Evolutionary conservation across 2,888 invertebrate genomes (phyloP).

Genomic region (Ferrisia virgata): DNA sequence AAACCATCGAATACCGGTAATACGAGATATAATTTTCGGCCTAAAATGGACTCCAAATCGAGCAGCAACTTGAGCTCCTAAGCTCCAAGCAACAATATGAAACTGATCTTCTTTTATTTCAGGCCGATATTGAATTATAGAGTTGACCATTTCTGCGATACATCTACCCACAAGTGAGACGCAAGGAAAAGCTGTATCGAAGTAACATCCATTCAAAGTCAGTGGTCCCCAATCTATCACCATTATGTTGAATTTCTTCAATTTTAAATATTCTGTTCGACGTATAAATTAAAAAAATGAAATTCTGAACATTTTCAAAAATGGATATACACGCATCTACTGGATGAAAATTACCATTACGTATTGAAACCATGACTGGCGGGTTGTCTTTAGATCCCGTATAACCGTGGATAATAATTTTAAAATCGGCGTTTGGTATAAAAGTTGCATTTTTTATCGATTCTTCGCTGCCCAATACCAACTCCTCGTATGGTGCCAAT

Average conservation of each 20-base stretch:
- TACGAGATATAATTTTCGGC: constrained; percentile 55
- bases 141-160: constrained; percentile 60
- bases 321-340: no score
- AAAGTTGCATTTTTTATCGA: not conserved
- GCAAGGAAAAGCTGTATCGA: constrained; percentile 55
- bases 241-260: not conserved
- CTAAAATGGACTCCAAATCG: constrained; percentile 56
- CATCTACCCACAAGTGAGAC: constrained; percentile 62
- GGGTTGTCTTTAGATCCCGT: not conserved
- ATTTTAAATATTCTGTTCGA: not conserved
- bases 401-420: not conserved
- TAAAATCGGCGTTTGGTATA: not conserved
- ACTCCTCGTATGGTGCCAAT: not conserved
- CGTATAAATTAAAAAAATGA: no score
- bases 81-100: constrained; percentile 65
- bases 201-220: not conserved
- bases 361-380: not conserved
- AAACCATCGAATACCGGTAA: constrained; percentile 56
- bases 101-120: constrained; percentile 55
- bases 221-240: not conserved
- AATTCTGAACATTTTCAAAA: not conserved
- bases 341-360: not conserved
- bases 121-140: constrained; percentile 54
- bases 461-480: not conserved
- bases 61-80: constrained; percentile 64